These are phyloP conservation scores for Sinhomidia bicolor DNA, from an alignment of 2,888 invertebrate genomes.

Conservation along the genomic window DNA sequence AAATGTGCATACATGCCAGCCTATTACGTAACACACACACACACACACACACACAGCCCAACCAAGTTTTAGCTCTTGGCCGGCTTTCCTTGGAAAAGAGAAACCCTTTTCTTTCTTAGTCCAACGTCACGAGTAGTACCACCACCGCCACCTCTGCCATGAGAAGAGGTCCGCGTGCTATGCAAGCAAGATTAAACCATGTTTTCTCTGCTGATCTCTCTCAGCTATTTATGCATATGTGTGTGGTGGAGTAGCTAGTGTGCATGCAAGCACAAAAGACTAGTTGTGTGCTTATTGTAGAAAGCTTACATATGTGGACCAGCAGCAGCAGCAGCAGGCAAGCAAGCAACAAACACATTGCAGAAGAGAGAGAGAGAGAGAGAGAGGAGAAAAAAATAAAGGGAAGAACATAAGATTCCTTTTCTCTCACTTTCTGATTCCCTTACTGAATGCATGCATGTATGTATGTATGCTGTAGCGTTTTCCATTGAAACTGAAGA, in stretches of 20 bases:
- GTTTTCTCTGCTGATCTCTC: slow-evolving; percentile 26
- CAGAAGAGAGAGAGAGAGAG: no score
- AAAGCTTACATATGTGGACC: slow-evolving; percentile 30
- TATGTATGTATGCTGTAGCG: no score
- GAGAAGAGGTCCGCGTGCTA: slow-evolving; percentile 35
- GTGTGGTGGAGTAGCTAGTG: no score
- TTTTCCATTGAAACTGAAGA: slow-evolving; percentile 5
- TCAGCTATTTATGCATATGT: no score
- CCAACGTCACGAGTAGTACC: background rate
- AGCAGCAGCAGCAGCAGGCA: no score
- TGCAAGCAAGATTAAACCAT: slow-evolving; percentile 48
- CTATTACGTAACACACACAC: background rate
- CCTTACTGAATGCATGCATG: background rate
- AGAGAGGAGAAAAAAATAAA: background rate
- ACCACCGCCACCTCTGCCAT: background rate
- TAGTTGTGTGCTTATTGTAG: slow-evolving; percentile 11
- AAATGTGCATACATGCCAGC: background rate
- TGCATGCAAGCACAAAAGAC: no score
- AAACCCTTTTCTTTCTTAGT: slow-evolving; percentile 26
- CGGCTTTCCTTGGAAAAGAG: slow-evolving; percentile 47
- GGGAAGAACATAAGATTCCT: slow-evolving; percentile 21
- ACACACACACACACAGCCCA: background rate
- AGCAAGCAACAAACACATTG: background rate
- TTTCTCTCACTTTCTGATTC: background rate
- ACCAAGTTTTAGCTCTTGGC: background rate